phyloP scores from a whole-genome alignment of 1,140 invertebrate genomes.

The Maniola jurtina region DNA sequence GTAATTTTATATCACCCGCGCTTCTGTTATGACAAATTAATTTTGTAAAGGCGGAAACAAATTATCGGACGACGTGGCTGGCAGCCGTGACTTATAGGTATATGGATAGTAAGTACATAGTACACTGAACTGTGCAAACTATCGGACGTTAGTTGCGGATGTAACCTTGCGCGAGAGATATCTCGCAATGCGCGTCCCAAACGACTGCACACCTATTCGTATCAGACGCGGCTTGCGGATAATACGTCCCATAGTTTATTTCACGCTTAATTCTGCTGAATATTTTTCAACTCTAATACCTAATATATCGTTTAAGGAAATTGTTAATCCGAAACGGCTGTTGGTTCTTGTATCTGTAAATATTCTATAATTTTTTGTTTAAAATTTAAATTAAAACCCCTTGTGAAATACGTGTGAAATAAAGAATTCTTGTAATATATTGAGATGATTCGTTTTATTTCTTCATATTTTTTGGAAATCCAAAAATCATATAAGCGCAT shows the following conservation, averaged over 20 bases:
- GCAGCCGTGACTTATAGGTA: too few species aligned
- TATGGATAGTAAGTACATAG: too few species aligned
- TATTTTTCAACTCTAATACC: conserved; percentile 19
- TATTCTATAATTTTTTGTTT: conserved; percentile 65
- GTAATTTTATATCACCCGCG: conserved; percentile 20
- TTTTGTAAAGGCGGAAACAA: neutral
- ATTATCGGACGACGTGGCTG: too few species aligned
- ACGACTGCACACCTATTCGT: too few species aligned
- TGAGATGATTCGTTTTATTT: conserved; percentile 48
- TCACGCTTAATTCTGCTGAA: conserved; percentile 10
- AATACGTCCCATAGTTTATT: too few species aligned
- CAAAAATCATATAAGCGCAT: too few species aligned
- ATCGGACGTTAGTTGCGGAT: too few species aligned
- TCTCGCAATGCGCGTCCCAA: too few species aligned
- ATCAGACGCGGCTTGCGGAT: too few species aligned
- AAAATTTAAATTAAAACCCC: conserved; percentile 64
- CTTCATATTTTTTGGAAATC: too few species aligned
- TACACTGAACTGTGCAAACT: too few species aligned
- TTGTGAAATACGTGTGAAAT: conserved; percentile 76
- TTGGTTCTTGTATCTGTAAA: conserved; percentile 73
- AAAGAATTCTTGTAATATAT: conserved; percentile 74
- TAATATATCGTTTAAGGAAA: conserved; percentile 50
- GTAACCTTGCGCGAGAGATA: too few species aligned
- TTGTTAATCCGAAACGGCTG: conserved; percentile 67
- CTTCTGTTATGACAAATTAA: conserved; percentile 16